Evolutionary conservation across 2,113 vertebrate species (phyloP).

Genomic region (Monopterus albus): DNA sequence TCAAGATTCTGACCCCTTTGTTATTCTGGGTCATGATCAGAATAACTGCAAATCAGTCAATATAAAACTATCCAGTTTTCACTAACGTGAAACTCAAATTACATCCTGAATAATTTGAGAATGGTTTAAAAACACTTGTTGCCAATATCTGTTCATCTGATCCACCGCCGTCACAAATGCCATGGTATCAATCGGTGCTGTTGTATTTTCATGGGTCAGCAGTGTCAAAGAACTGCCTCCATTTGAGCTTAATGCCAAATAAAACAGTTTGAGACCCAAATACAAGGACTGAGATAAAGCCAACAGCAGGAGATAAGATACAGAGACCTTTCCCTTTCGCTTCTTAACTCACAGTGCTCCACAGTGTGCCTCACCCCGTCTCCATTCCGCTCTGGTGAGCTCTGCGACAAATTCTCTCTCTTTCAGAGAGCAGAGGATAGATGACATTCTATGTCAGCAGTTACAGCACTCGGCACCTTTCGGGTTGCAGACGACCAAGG

Average conservation of each 20-base stretch:
- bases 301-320: slow-evolving; percentile 28
- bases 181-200: slow-evolving; percentile 18
- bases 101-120: not conserved
- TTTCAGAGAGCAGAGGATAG: slow-evolving; percentile 33
- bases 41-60: not conserved
- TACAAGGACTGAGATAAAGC: slow-evolving; percentile 36
- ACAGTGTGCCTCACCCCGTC: slow-evolving; percentile 11
- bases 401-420: slow-evolving; percentile 44
- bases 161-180: slow-evolving; percentile 6
- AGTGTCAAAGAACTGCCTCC: slow-evolving; percentile 6
- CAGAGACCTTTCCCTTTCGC: slow-evolving; percentile 35
- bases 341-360: slow-evolving; percentile 13
- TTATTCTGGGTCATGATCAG: too few relatives aligned
- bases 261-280: slow-evolving; percentile 47
- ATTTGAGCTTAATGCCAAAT: slow-evolving; percentile 56
- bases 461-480: not conserved
- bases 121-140: not conserved
- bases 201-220: slow-evolving; percentile 28
- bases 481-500: not conserved
- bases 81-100: not conserved
- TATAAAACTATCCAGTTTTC: not conserved
- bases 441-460: not conserved
- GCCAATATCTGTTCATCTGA: not conserved
- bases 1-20: too few relatives aligned
- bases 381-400: slow-evolving; percentile 27